Evolutionary conservation across 1,140 invertebrate species (phyloP).

Genomic region (Heliconius nattereri): DNA sequence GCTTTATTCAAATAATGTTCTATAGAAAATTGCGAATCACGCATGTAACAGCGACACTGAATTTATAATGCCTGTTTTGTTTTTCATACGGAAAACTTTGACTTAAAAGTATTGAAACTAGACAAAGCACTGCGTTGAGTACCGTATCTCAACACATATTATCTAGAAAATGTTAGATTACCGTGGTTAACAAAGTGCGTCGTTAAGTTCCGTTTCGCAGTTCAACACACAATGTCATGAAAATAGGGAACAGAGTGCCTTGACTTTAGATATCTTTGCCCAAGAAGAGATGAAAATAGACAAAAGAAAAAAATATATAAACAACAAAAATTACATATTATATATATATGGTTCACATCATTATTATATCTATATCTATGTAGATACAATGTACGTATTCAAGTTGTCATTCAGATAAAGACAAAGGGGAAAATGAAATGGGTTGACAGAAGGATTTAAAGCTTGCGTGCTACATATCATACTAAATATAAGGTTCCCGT

Average conservation of each 20-base stretch:
- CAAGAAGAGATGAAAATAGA: too few species aligned
- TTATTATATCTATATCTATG: not conserved
- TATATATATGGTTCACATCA: not conserved
- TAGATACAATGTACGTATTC: not conserved
- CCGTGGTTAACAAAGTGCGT: too few species aligned
- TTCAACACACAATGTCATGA: too few species aligned
- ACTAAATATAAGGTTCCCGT: not conserved
- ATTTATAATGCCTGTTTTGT: slow-evolving; percentile 62
- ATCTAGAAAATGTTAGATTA: too few species aligned
- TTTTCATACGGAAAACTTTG: slow-evolving; percentile 52
- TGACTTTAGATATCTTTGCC: too few species aligned
- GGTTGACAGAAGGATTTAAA: slow-evolving; percentile 26
- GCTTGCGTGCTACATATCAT: not conserved
- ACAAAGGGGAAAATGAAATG: slow-evolving; percentile 14
- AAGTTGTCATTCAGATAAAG: not conserved
- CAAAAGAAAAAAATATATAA: too few species aligned
- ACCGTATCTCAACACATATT: too few species aligned
- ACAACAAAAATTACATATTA: too few species aligned
- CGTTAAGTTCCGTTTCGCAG: too few species aligned
- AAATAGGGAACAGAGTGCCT: too few species aligned
- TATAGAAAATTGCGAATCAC: slow-evolving; percentile 63
- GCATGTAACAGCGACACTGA: slow-evolving; percentile 54
- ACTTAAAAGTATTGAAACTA: not conserved
- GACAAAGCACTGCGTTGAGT: too few species aligned
- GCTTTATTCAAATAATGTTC: slow-evolving; percentile 69